Conservation (phyloP, 2,888 invertebrate species). For the Ceramica pisi region DNA sequence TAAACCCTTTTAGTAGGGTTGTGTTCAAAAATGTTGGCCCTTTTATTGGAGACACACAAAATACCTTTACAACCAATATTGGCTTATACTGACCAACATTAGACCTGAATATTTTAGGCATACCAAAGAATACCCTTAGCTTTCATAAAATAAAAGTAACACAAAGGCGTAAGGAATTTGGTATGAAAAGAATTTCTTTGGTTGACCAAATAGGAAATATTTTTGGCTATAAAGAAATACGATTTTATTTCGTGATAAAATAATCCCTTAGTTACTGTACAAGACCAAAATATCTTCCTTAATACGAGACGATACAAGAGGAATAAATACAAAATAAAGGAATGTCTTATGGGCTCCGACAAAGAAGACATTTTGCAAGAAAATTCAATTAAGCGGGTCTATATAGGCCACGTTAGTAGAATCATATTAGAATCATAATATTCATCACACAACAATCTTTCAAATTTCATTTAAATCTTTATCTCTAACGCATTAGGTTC, state of each 20-base stretch:
- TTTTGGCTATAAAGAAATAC: slow-evolving; percentile 1
- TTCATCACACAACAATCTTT: too few species aligned
- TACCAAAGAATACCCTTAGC: slow-evolving; percentile 26
- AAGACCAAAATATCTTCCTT: background rate
- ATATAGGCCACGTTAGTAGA: too few species aligned
- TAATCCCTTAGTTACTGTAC: background rate
- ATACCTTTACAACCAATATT: slow-evolving; percentile 21
- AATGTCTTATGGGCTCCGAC: background rate
- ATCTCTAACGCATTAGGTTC: too few species aligned
- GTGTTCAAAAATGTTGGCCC: slow-evolving; percentile 6
- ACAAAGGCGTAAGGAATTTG: slow-evolving; percentile 37
- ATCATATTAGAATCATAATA: too few species aligned
- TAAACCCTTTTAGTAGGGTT: background rate
- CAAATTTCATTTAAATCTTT: too few species aligned
- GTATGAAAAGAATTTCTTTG: slow-evolving; percentile 33
- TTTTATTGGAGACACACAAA: slow-evolving; percentile 10
- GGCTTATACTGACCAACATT: slow-evolving; percentile 18
- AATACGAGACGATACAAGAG: background rate
- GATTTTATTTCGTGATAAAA: slow-evolving; percentile 20
- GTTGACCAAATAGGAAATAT: slow-evolving; percentile 36
- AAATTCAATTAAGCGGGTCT: too few species aligned
- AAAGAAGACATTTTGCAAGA: background rate
- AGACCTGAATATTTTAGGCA: slow-evolving; percentile 40
- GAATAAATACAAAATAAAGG: background rate
- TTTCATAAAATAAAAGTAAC: slow-evolving; percentile 38